Evolutionary conservation across 2,888 invertebrate genomes (phyloP).

Genomic region (Amiota communis): DNA sequence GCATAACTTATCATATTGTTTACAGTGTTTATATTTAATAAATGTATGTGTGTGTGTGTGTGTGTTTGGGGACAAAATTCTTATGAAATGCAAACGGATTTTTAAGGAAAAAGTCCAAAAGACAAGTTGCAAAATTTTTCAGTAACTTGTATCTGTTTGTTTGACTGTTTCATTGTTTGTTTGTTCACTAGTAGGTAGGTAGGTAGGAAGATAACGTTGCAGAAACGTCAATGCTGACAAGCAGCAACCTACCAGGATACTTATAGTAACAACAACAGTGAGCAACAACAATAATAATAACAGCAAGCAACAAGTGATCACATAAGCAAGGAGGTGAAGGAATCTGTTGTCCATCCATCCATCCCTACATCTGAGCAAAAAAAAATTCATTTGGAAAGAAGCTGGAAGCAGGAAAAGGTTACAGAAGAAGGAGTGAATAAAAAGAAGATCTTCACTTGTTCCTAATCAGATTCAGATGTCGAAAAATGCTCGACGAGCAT

Average conservation of each 20-base stretch:
- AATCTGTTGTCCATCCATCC: too few species aligned
- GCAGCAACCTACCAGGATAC: constrained; percentile 22
- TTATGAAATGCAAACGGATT: not conserved
- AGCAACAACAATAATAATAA: constrained; percentile 7
- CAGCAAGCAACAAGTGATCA: constrained; percentile 23
- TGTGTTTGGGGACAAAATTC: too few species aligned
- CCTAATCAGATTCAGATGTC: constrained; percentile 67
- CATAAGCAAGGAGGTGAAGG: not conserved
- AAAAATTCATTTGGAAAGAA: not conserved
- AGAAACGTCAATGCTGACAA: constrained; percentile 33
- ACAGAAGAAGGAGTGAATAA: not conserved
- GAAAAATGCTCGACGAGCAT: constrained; percentile 64
- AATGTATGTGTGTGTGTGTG: not conserved
- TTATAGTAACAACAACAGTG: not conserved
- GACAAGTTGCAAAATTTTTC: constrained; percentile 1
- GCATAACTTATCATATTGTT: constrained; percentile 9
- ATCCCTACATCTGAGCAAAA: not conserved
- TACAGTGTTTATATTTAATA: not conserved
- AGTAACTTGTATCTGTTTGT: constrained; percentile 14
- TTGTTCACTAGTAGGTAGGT: not conserved
- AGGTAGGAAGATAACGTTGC: too few species aligned
- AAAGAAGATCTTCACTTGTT: constrained; percentile 29
- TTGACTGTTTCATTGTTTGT: too few species aligned
- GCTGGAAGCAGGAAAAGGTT: not conserved
- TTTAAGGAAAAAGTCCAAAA: constrained; percentile 3